Evolutionary conservation across 2,113 vertebrate genomes (phyloP), one percentile per base, ranked within the genome.

Genomic region (Mastomys coucha): DNA sequence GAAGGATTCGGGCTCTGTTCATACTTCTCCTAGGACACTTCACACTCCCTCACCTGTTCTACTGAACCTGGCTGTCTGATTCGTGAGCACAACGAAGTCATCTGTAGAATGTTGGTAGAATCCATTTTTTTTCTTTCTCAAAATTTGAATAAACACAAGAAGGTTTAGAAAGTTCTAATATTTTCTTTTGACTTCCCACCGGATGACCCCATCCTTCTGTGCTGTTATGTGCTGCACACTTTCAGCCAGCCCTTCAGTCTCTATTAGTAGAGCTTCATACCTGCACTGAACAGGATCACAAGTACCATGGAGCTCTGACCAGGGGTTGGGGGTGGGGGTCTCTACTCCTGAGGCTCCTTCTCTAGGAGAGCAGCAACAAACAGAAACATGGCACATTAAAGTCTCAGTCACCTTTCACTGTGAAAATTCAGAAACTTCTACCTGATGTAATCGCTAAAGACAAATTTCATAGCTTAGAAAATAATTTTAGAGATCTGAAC

Each of bases 361-460:
- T 6, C 22, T 10, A 72, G 82, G 4, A 80, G n/a, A 53, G 42
- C n/a, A 45, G 42, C 1, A 19, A 36, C 36, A 7, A 53, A 13
- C 17, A 56, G 39, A 58, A 58, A 45, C 36, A 19, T 89, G 72
- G n/a, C 42, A 2, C 11, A 72, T 9, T 70, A 26, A 69, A 33
- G 10, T 73, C 36, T 73, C 73, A 69, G 3, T 70, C 70, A 31
- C 63, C 58, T 94, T 85, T 51, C 24, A 51, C 31, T 69, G 14
- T 92, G 6, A 51, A 12, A 42, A 14, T 72, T 72, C 58, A 97
- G 69, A 92, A 97, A 86, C 4, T 56, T 45, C 67, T n/a, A 73
- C 86, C 33, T 67, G 45, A n/a, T 76, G 26, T 51, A 72, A 58
- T 60, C 69, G 58, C 36, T 58, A 24, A 76, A 90, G 92, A 39